Conservation (phyloP, 2,888 invertebrate species). For the Stenurella melanura region DNA sequence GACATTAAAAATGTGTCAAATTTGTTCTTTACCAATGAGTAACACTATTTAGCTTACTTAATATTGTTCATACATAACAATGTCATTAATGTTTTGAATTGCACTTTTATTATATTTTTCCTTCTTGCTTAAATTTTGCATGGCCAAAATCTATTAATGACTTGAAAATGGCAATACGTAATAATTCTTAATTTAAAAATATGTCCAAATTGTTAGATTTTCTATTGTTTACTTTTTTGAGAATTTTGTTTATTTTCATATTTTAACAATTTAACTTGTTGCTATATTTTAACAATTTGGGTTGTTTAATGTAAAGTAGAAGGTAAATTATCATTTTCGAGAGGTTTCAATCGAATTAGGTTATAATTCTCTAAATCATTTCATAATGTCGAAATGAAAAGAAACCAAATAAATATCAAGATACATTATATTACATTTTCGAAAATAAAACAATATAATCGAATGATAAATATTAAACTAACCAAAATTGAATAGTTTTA, state of each 20-base stretch:
- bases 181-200: neutral
- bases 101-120: neutral
- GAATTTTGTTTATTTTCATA: neutral
- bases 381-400: neutral
- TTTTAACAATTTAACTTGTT: neutral
- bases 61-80: neutral
- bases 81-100: neutral
- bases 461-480: too few species aligned
- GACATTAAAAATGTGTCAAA: too few species aligned
- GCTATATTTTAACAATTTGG: neutral
- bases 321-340: neutral
- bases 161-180: neutral
- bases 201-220: neutral
- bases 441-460: too few species aligned
- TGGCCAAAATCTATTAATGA: neutral
- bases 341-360: neutral
- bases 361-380: neutral
- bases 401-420: too few species aligned
- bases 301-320: neutral
- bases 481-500: too few species aligned
- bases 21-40: too few species aligned
- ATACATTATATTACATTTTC: too few species aligned
- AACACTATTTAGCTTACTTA: too few species aligned
- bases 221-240: neutral
- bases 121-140: slow-evolving; percentile 4